Percentiles rank a stretch among this genome's conserved stretches.
phyloP scores from a whole-genome alignment of 2,113 vertebrate species.

The Hystrix cristata region DNA sequence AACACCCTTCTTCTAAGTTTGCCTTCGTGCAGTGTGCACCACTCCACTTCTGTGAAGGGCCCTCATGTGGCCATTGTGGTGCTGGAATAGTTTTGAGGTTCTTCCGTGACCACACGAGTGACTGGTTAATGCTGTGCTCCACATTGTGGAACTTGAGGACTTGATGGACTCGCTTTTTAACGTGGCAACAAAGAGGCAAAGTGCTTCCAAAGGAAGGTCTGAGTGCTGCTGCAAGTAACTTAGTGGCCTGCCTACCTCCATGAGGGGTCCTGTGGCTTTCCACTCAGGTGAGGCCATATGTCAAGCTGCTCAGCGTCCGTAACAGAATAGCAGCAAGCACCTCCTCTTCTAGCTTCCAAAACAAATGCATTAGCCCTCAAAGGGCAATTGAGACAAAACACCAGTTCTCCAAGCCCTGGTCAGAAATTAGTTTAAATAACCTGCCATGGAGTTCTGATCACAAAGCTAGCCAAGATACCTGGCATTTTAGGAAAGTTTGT shows the following conservation, averaged over 20 bases:
- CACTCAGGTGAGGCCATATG: background rate
- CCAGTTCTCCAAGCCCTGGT: slow-evolving; percentile 29
- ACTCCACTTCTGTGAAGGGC: background rate
- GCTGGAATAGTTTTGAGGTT: background rate
- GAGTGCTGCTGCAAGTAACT: background rate
- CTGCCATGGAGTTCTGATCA: background rate
- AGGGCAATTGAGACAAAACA: slow-evolving; percentile 34
- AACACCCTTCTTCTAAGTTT: background rate
- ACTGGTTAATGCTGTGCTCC: slow-evolving; percentile 15
- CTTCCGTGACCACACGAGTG: background rate
- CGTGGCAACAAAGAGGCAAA: slow-evolving; percentile 20
- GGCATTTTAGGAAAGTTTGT: slow-evolving; percentile 39
- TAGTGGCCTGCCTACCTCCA: background rate
- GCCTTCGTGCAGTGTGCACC: background rate
- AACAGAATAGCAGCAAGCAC: background rate
- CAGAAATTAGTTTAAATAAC: slow-evolving; percentile 55
- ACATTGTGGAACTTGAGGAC: background rate
- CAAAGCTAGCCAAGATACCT: slow-evolving; percentile 43
- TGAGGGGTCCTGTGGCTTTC: background rate
- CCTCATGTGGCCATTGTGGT: background rate
- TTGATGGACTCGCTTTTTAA: background rate
- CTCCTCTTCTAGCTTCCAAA: slow-evolving; percentile 25
- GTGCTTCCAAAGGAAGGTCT: background rate
- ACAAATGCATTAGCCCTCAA: slow-evolving; percentile 13
- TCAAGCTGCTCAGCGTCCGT: background rate